A percentile compares a stretch with the other conserved stretches of the same genome.
These are phyloP conservation scores for Sprattus sprattus DNA, from an alignment of 2,113 vertebrate genomes.

Conservation along the genomic window DNA sequence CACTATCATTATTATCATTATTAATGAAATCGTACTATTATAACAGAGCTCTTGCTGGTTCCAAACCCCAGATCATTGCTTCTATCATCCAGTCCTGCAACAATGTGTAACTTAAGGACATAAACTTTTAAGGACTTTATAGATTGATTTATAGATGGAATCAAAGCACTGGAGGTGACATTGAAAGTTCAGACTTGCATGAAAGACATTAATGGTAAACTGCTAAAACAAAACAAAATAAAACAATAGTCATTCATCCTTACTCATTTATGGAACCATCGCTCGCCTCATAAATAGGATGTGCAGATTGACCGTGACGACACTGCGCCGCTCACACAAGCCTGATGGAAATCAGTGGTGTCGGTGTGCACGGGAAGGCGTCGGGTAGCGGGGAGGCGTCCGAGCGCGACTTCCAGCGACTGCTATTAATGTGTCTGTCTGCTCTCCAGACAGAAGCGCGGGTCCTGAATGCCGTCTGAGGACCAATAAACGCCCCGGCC, in stretches of 20 bases:
- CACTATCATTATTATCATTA: too few species aligned
- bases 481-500: conserved; percentile 17
- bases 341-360: background rate
- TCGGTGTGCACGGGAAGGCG: background rate
- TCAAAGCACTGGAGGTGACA: background rate
- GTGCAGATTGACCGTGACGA: background rate
- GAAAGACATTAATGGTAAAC: background rate
- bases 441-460: background rate
- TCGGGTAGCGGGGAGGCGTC: background rate
- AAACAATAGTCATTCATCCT: background rate
- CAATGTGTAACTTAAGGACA: background rate
- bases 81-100: background rate
- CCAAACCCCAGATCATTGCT: background rate
- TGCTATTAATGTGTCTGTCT: conserved; percentile 2
- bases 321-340: background rate
- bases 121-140: background rate
- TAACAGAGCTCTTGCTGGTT: background rate
- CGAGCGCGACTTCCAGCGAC: background rate
- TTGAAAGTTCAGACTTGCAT: background rate
- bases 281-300: background rate
- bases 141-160: background rate
- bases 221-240: background rate
- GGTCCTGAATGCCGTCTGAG: conserved; percentile 8
- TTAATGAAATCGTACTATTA: background rate
- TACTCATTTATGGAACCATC: background rate